These are phyloP conservation scores for Tetraneura akinire DNA, from an alignment of 1,140 invertebrate genomes.

Conservation along the genomic window DNA sequence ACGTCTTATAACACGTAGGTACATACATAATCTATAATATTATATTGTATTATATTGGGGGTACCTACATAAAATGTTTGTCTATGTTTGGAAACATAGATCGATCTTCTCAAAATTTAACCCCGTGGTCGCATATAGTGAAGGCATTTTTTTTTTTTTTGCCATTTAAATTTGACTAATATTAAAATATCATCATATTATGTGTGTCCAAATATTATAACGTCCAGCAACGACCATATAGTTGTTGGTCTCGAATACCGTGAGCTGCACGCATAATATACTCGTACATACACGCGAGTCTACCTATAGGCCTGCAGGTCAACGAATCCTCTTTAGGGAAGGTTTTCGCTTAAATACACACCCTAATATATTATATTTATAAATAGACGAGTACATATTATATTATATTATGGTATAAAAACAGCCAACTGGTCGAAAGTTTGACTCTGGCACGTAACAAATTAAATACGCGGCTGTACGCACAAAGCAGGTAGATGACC, in stretches of 20 bases:
- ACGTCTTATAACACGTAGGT: not conserved
- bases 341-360: not conserved
- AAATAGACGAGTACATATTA: too few relatives aligned
- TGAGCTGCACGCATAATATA: not conserved
- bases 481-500: too few relatives aligned
- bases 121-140: not conserved
- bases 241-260: not conserved
- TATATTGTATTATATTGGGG: not conserved
- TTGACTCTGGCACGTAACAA: too few relatives aligned
- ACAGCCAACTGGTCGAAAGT: too few relatives aligned
- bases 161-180: not conserved
- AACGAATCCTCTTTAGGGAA: not conserved
- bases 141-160: not conserved
- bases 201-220: not conserved
- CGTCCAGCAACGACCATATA: not conserved
- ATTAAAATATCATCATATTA: not conserved
- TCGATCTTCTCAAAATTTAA: constrained; percentile 33
- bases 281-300: too few relatives aligned
- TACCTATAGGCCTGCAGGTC: not conserved
- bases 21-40: not conserved
- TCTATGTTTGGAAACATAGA: not conserved
- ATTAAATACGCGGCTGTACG: too few relatives aligned
- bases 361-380: not conserved
- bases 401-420: too few relatives aligned
- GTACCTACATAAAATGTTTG: not conserved